Evolutionary conservation across 1,140 invertebrate species (phyloP).

Genomic region (Tetramorium simillimum): DNA sequence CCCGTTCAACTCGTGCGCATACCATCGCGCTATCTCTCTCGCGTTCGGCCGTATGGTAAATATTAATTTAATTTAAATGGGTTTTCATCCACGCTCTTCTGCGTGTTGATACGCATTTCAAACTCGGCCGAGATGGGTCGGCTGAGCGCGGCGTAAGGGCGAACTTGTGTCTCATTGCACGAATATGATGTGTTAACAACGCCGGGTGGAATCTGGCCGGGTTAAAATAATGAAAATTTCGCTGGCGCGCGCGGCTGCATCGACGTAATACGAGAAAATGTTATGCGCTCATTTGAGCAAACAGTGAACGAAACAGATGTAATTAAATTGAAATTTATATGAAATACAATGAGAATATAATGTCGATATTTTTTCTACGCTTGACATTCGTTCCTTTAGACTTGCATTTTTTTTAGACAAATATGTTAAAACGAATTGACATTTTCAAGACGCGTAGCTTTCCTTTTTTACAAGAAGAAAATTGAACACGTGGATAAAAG

Average conservation of each 20-base stretch:
- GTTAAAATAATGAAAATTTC: slow-evolving; percentile 73
- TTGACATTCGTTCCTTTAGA: neutral
- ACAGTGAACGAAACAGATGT: slow-evolving; percentile 32
- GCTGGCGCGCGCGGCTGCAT: slow-evolving; percentile 12
- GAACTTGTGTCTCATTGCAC: slow-evolving; percentile 47
- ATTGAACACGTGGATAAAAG: neutral
- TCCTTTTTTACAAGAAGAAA: neutral
- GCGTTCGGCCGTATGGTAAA: slow-evolving; percentile 74
- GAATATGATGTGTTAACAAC: slow-evolving; percentile 66
- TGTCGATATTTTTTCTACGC: neutral
- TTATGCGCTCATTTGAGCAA: slow-evolving; percentile 5
- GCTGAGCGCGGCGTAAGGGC: slow-evolving; percentile 15
- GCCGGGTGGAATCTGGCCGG: slow-evolving; percentile 56
- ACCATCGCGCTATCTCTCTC: slow-evolving; percentile 43
- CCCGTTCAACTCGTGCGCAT: slow-evolving; percentile 6
- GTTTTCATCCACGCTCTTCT: slow-evolving; percentile 58
- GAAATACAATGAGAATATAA: neutral
- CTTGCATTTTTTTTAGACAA: neutral
- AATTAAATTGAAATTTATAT: slow-evolving; percentile 41
- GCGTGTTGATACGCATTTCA: slow-evolving; percentile 50
- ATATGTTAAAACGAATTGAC: neutral
- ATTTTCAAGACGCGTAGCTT: neutral
- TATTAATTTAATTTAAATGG: slow-evolving; percentile 84
- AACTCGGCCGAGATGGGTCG: neutral
- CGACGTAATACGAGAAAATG: slow-evolving; percentile 28